These are phyloP conservation scores for Polyboroides typus DNA, from an alignment of 2,797 vertebrate species.

Conservation along the genomic window DNA sequence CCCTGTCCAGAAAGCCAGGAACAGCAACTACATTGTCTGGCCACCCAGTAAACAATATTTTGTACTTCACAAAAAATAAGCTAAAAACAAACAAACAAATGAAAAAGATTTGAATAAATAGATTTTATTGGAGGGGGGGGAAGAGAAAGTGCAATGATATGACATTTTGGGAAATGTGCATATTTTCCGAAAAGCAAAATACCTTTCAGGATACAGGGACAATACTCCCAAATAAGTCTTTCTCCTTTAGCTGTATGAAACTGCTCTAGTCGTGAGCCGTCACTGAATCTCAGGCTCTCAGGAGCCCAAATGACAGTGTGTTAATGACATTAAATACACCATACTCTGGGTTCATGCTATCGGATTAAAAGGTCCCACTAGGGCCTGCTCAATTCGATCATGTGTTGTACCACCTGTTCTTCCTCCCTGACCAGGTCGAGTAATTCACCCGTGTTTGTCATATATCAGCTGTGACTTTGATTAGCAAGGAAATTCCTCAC, in stretches of 20 bases:
- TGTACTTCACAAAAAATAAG: background rate
- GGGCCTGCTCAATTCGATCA: rapidly evolving
- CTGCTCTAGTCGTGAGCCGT: background rate
- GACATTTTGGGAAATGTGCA: background rate
- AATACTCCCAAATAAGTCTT: background rate
- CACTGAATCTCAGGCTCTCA: background rate
- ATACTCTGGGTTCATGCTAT: background rate
- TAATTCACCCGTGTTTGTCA: rapidly evolving
- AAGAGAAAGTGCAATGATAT: background rate
- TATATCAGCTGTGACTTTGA: background rate
- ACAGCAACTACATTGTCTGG: background rate
- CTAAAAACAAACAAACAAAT: rapidly evolving
- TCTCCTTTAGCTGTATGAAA: background rate
- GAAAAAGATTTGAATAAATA: background rate
- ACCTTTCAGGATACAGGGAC: background rate
- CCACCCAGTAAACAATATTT: background rate
- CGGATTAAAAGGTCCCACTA: background rate
- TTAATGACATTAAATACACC: background rate
- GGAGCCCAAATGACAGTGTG: background rate
- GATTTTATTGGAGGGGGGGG: rapidly evolving
- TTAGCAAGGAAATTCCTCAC: background rate
- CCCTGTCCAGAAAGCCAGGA: background rate
- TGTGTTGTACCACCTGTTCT: background rate
- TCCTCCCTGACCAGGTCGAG: background rate
- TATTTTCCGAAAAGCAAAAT: background rate